Percentiles rank a stretch among this genome's conserved stretches.
These are phyloP conservation scores for Yponomeuta malinellus DNA, from an alignment of 2,888 invertebrate species.

Conservation along the genomic window DNA sequence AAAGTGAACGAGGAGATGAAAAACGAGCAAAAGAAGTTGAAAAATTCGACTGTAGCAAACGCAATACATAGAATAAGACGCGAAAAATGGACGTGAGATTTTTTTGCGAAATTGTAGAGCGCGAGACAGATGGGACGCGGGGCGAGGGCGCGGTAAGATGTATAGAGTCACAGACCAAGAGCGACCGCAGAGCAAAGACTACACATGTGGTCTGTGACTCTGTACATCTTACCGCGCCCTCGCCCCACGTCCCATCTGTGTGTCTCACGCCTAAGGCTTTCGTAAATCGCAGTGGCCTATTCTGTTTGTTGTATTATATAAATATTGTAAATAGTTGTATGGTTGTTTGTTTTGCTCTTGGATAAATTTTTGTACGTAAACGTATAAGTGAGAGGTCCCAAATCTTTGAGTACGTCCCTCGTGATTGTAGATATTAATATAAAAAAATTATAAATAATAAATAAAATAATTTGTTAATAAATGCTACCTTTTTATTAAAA, in stretches of 20 bases:
- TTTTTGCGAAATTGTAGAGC: not conserved
- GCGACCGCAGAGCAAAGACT: no score
- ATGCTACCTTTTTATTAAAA: not conserved
- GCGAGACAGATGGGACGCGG: no score
- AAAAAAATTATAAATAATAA: conserved; percentile 15
- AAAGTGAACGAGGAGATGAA: conserved; percentile 35
- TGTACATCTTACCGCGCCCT: no score
- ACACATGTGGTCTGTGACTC: no score
- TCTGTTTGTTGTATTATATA: not conserved
- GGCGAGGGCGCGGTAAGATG: not conserved
- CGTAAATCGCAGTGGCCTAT: not conserved
- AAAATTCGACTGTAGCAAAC: conserved; percentile 62
- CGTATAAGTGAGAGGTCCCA: not conserved
- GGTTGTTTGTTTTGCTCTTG: not conserved
- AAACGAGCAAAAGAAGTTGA: conserved; percentile 42
- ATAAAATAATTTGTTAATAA: not conserved
- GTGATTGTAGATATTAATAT: not conserved
- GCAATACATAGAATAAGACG: conserved; percentile 63
- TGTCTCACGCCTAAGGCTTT: no score
- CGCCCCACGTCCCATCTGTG: no score
- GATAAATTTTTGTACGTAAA: not conserved
- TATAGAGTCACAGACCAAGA: not conserved
- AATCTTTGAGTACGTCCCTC: not conserved
- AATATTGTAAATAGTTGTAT: not conserved
- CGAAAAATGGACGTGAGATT: conserved; percentile 52